phyloP scores from a whole-genome alignment of 2,113 vertebrate genomes.

The Cranoglanis bouderius region DNA sequence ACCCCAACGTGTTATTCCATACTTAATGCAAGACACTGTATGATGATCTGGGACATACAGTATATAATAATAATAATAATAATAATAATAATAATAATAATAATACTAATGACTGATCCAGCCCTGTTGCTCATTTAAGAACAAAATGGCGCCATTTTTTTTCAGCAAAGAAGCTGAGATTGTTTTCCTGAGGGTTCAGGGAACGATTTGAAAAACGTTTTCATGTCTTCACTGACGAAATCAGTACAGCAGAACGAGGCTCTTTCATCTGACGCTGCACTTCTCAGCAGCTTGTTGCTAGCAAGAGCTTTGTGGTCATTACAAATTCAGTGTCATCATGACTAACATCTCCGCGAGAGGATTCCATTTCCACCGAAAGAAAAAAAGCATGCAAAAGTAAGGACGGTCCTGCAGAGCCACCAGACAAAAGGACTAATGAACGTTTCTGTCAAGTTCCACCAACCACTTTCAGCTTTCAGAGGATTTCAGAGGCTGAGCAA shows the following conservation, averaged over 20 bases:
- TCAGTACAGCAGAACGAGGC: not conserved
- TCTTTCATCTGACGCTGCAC: not conserved
- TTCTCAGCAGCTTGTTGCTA: not conserved
- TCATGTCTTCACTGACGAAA: not conserved
- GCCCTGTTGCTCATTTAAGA: too few species aligned
- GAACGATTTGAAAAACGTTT: not conserved
- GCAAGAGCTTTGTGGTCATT: not conserved
- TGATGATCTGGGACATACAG: too few species aligned
- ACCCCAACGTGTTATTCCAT: too few species aligned
- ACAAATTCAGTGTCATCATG: slow-evolving; percentile 23
- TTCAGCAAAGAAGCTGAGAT: not conserved
- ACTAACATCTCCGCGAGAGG: slow-evolving; percentile 6
- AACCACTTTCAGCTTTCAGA: not conserved
- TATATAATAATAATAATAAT: too few species aligned
- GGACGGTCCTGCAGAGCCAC: slow-evolving; percentile 6
- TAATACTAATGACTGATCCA: too few species aligned
- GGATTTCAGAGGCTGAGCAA: slow-evolving; percentile 15
- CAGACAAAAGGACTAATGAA: slow-evolving; percentile 49
- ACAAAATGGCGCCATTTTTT: too few species aligned
- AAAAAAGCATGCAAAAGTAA: not conserved
- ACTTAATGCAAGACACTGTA: too few species aligned
- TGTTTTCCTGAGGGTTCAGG: not conserved
- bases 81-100: too few species aligned
- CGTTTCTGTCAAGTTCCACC: slow-evolving; percentile 41
- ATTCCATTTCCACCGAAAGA: not conserved